These are phyloP conservation scores for Pogonophryne albipinna DNA, from an alignment of 2,797 vertebrate genomes.

Conservation along the genomic window DNA sequence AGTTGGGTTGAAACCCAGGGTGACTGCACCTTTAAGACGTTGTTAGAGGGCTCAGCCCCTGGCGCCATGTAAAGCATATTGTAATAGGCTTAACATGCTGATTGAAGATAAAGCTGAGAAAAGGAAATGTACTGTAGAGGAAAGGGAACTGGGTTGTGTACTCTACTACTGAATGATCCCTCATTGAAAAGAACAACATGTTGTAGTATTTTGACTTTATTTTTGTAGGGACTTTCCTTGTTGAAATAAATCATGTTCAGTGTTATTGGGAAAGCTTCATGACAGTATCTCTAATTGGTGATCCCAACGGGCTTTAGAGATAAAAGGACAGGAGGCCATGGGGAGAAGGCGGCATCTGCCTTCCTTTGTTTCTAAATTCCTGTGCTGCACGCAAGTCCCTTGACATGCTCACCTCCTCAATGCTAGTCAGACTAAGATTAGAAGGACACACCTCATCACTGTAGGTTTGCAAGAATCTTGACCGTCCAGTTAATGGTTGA, in stretches of 20 bases:
- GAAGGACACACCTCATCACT: slow-evolving; percentile 60
- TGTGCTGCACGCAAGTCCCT: slow-evolving; percentile 79
- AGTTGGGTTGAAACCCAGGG: slow-evolving; percentile 7
- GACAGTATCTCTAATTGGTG: slow-evolving; percentile 39
- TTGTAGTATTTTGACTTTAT: slow-evolving; percentile 26
- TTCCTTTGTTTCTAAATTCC: slow-evolving; percentile 81
- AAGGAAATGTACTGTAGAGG: slow-evolving; percentile 67
- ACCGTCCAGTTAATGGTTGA: slow-evolving; percentile 67
- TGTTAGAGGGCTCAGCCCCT: slow-evolving; percentile 51
- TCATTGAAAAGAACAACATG: slow-evolving; percentile 52
- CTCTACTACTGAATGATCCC: slow-evolving; percentile 68
- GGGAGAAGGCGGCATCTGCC: slow-evolving; percentile 68
- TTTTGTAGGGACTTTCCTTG: slow-evolving; percentile 29
- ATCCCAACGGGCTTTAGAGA: slow-evolving; percentile 65
- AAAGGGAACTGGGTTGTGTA: slow-evolving; percentile 71
- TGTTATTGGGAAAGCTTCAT: slow-evolving; percentile 32
- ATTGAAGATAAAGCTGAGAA: slow-evolving; percentile 78
- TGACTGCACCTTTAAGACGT: slow-evolving; percentile 62
- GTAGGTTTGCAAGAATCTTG: slow-evolving; percentile 64
- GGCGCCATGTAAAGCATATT: slow-evolving; percentile 77
- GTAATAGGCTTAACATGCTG: slow-evolving; percentile 77
- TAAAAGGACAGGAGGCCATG: slow-evolving; percentile 63
- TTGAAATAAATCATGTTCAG: slow-evolving; percentile 23
- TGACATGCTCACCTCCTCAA: slow-evolving; percentile 73
- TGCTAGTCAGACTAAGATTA: slow-evolving; percentile 58